Base-by-base conservation (phyloP, 2,888 invertebrate genomes). In the Chloroclysta siterata region DNA sequence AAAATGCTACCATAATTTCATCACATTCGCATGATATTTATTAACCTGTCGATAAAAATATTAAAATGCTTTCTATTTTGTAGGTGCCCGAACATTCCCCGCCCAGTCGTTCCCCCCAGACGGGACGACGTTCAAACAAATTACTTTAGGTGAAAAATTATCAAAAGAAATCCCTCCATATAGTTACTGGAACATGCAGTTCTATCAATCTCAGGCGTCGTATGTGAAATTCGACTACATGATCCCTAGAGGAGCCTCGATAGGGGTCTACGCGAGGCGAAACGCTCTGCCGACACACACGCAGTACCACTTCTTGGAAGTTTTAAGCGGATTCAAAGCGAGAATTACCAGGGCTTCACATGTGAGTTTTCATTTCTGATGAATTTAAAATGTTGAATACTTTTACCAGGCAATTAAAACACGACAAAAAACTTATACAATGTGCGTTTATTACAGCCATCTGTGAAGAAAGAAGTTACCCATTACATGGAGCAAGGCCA, bases 131-230 rank as follows among this genome's bases (percentile, higher is more conserved):
- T 98, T 98, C 90, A 96, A 96, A 78, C 97, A 98, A 94, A 97
- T 98, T 80, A 95, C 96, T 73, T 93, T 98, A 82, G 98, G 98
- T 72, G 96, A 97, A 89, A 96, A 97, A 84, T 94, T 98, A 79
- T 96, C 97, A 79, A 96, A 97, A 90, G 96, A 97, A 93, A 97
- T 99, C 83, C 96, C 97, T 81, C 96, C 98, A 70, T 98, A 98
- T 92, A 97, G 98, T 84, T 98, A 98, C 89, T 98, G 98, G 98
- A 98, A 98, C 90, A 97, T 98, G 96, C 98, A 98, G 90, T 98
- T 99, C 90, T 98, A 97, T 91, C 98, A 98, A 89, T 97, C 97
- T 66, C 97, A 98, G 90, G 96, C 98, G 59, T 97, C 97, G 52
- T 98, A 98, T 90, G 97, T 99, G 57, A 97, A 97, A 84, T 98